Base-by-base conservation (phyloP, 2,797 vertebrate species). In the Anguilla megastoma region DNA sequence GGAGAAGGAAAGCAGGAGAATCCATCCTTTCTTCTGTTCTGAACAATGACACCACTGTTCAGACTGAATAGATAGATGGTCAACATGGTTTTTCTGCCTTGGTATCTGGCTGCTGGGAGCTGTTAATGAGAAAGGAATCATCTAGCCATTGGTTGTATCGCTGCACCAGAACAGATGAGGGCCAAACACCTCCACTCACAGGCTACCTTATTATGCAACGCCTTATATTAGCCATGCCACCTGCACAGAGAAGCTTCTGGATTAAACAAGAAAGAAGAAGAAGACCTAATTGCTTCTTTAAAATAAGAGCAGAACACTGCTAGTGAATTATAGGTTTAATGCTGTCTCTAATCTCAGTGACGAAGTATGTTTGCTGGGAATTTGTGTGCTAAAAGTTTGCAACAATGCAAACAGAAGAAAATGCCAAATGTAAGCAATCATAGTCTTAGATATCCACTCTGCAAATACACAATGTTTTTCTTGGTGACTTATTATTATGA, bases 11-110 rank as follows among this genome's bases (percentile, higher is more conserved):
- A 69, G 30, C 88, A 91, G 88, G 92, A 89, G 60, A 7, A 0
- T 80, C 88, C 88, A 88, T 90, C 91, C 89, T 90, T 85, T 69
- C 92, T 91, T 93, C 87, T 86, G 85, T 95, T 95, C 91, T 90
- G 58, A 89, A 86, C 89, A 88, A 69, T 87, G 63, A 63, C 58
- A 87, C 52, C 45, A 27, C 41, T 84, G 69, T 12, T 54, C 69
- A 60, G 50, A 79, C 52, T 85, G 86, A 41, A 87, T 48, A 6
- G 24, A 86, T 18, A 69, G 74, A n/a, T 36, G 56, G 33, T 79
- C 48, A 60, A 83, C 9, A 1, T 33, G 24, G 48, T 12, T 21
- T 45, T 24, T 30, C 7, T 21, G 18, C 33, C 56, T 8, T 27
- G 1, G 71, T 60, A 45, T 1, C 60, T 45, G 87, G 87, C 82